Percentiles rank a stretch among this genome's conserved stretches.
Evolutionary conservation across 2,888 invertebrate species (phyloP).

Genomic region (Acleris holmiana): DNA sequence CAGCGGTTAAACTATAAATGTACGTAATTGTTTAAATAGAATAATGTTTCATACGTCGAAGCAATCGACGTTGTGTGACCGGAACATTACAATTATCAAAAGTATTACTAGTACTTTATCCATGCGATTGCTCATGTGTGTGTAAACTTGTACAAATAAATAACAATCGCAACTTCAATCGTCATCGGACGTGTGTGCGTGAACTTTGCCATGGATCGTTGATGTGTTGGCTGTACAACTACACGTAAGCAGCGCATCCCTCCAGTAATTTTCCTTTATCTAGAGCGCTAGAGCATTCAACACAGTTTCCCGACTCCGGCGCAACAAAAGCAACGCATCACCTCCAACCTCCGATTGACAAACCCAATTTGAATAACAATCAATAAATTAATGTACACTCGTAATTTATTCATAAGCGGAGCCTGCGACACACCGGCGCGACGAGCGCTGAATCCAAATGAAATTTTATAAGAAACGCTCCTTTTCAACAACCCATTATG

Average conservation of each 20-base stretch:
- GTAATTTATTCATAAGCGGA: constrained; percentile 80
- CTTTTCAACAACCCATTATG: constrained; percentile 75
- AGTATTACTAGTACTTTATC: constrained; percentile 43
- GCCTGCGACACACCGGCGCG: constrained; percentile 69
- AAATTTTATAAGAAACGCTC: constrained; percentile 78
- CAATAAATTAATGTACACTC: constrained; percentile 82
- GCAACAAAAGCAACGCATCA: constrained; percentile 71
- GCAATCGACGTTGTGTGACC: constrained; percentile 54
- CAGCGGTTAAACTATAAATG: constrained; percentile 45
- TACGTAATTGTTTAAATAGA: constrained; percentile 47
- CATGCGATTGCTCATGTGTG: no score
- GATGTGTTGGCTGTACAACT: no score
- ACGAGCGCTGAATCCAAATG: constrained; percentile 80
- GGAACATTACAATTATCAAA: constrained; percentile 48
- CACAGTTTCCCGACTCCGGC: constrained; percentile 65
- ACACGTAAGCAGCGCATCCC: no score
- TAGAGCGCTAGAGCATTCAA: constrained; percentile 43
- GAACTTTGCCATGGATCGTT: no score
- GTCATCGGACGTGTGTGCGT: no score
- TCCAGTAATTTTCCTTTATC: no score
- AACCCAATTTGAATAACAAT: constrained; percentile 84
- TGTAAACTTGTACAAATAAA: no score
- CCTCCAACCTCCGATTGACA: constrained; percentile 82
- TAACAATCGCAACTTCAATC: no score
- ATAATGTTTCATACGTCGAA: constrained; percentile 61